Conservation (phyloP, 2,888 invertebrate genomes). For the Oxyteleia sp. region DNA sequence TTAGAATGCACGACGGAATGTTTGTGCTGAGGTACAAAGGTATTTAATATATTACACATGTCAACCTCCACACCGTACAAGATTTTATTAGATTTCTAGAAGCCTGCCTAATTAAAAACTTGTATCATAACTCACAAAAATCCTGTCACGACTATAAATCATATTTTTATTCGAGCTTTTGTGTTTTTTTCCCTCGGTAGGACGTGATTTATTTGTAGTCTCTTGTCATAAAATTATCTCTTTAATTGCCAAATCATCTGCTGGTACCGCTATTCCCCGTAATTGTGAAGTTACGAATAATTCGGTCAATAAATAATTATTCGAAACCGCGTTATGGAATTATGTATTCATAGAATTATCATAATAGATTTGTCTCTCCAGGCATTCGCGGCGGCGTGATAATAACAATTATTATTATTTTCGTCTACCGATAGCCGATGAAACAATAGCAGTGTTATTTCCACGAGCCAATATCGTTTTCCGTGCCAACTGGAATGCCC, state of each 20-base stretch:
- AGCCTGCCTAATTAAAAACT: slow-evolving; percentile 69
- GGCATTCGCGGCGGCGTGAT: slow-evolving; percentile 19
- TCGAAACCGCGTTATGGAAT: slow-evolving; percentile 18
- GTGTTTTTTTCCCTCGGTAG: slow-evolving; percentile 43
- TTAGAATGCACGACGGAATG: slow-evolving; percentile 65
- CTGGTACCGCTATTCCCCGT: background rate
- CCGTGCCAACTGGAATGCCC: slow-evolving; percentile 27
- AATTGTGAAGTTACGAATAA: background rate
- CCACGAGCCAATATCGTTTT: slow-evolving; percentile 35
- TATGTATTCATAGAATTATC: slow-evolving; percentile 47
- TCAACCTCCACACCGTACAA: slow-evolving; percentile 56
- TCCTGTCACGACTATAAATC: slow-evolving; percentile 61
- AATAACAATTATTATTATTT: slow-evolving; percentile 61
- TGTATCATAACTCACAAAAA: slow-evolving; percentile 68
- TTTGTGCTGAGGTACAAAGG: slow-evolving; percentile 58
- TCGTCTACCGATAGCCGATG: slow-evolving; percentile 18
- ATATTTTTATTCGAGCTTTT: slow-evolving; percentile 55
- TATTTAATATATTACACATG: slow-evolving; percentile 70
- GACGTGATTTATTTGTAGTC: slow-evolving; percentile 59
- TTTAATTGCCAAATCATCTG: slow-evolving; percentile 54
- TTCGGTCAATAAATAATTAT: slow-evolving; percentile 51
- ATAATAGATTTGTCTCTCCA: slow-evolving; percentile 49
- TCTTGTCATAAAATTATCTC: slow-evolving; percentile 37
- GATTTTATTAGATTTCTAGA: slow-evolving; percentile 70
- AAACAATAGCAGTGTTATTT: slow-evolving; percentile 42